Evolutionary conservation across 1,140 invertebrate species (phyloP).

Genomic region (Mylabris phalerata): DNA sequence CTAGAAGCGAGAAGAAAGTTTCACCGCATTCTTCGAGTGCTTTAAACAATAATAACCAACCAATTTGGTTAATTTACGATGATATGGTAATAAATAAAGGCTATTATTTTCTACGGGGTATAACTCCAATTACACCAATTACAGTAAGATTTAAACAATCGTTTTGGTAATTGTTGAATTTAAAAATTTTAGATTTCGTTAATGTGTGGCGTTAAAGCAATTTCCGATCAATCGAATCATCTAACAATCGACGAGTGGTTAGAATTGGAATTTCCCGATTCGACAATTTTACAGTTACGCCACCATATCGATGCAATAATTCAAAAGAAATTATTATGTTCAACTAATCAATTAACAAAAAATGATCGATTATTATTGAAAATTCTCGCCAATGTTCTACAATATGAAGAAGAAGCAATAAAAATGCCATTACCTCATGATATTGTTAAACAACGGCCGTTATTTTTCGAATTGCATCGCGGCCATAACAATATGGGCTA

Average conservation of each 20-base stretch:
- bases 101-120: conserved; percentile 34
- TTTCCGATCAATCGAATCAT: conserved; percentile 22
- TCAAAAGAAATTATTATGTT: conserved; percentile 63
- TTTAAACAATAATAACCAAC: conserved; percentile 13
- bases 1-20: conserved; percentile 31
- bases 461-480: conserved; percentile 4
- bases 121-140: conserved; percentile 71
- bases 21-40: conserved; percentile 23
- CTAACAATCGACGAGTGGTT: conserved; percentile 47
- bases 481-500: too few relatives aligned
- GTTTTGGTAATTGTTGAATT: neutral
- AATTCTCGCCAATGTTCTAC: neutral
- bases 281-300: conserved; percentile 44
- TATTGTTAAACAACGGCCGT: conserved; percentile 1
- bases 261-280: conserved; percentile 22
- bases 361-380: conserved; percentile 44
- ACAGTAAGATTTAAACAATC: conserved; percentile 57
- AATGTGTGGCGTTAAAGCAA: conserved; percentile 37
- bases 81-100: conserved; percentile 26
- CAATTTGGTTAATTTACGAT: conserved; percentile 27
- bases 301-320: conserved; percentile 74
- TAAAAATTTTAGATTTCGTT: conserved; percentile 41
- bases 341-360: conserved; percentile 55
- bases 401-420: neutral
- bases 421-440: neutral